phyloP scores from a whole-genome alignment of 2,888 invertebrate genomes.

The Ectropis crepuscularia region DNA sequence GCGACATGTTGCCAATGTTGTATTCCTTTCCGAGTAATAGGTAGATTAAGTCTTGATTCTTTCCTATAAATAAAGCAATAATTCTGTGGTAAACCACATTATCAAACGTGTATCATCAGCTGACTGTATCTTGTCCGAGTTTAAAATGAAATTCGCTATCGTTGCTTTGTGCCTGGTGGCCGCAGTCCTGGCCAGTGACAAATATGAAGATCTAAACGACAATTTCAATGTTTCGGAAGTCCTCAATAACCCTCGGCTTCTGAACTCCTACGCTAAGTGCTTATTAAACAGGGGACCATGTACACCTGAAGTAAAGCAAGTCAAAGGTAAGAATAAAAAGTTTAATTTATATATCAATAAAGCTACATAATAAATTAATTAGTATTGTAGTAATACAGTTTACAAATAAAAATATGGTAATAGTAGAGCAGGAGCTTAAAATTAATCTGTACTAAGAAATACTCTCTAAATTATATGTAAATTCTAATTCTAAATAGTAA shows the following conservation, averaged over 20 bases:
- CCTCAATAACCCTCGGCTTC: constrained; percentile 86
- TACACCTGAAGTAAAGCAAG: constrained; percentile 88
- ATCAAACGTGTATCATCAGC: constrained; percentile 30
- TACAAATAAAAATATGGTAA: background rate
- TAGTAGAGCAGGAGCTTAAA: background rate
- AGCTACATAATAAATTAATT: no score
- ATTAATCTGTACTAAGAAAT: background rate
- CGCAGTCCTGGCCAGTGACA: constrained; percentile 61
- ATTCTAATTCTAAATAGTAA: constrained; percentile 4
- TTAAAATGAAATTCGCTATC: constrained; percentile 60
- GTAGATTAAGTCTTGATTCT: constrained; percentile 32
- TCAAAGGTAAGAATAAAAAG: constrained; percentile 85
- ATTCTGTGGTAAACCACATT: constrained; percentile 40
- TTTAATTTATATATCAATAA: no score
- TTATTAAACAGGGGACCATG: constrained; percentile 87
- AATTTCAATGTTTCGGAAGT: constrained; percentile 88
- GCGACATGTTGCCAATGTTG: constrained; percentile 49
- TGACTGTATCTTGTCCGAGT: constrained; percentile 2
- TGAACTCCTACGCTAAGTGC: constrained; percentile 88
- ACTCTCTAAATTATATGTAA: constrained; percentile 8
- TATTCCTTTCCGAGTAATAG: constrained; percentile 44
- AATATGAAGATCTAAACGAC: constrained; percentile 87
- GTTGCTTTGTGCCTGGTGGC: constrained; percentile 55
- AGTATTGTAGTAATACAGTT: background rate
- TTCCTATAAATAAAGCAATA: constrained; percentile 54